Evolutionary conservation across 2,888 invertebrate genomes (phyloP).

Genomic region (Pandemis heparana): DNA sequence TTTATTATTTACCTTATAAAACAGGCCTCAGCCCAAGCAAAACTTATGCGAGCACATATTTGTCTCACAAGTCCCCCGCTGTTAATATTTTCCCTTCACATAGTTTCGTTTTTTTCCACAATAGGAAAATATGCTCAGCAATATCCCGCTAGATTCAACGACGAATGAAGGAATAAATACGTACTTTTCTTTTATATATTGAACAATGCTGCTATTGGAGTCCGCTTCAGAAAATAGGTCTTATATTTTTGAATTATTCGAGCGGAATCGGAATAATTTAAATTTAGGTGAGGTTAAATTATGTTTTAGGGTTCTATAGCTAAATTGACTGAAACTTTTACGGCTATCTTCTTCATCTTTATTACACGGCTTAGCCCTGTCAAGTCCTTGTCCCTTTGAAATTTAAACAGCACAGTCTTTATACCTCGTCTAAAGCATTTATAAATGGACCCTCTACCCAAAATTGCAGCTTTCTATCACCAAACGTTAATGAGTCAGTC

Average conservation of each 20-base stretch:
- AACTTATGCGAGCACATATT: conserved; percentile 32
- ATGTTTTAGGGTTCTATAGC: background rate
- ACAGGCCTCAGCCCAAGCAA: conserved; percentile 17
- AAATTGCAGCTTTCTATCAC: too few relatives aligned
- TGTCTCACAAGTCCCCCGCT: conserved; percentile 20
- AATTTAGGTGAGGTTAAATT: background rate
- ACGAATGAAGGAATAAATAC: conserved; percentile 19
- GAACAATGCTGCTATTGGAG: background rate
- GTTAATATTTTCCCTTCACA: conserved; percentile 30
- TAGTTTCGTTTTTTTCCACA: conserved; percentile 27
- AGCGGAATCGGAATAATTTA: conserved; percentile 8
- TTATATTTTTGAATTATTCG: background rate
- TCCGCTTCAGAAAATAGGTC: background rate
- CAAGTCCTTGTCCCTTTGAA: too few relatives aligned
- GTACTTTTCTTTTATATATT: conserved; percentile 1
- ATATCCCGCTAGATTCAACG: conserved; percentile 16
- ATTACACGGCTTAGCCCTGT: too few relatives aligned
- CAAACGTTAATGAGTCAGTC: too few relatives aligned
- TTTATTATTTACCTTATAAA: conserved; percentile 17
- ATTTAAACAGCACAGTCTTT: too few relatives aligned
- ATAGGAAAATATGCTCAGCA: conserved; percentile 31
- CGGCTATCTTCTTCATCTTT: too few relatives aligned
- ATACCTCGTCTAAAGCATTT: too few relatives aligned
- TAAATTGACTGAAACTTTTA: too few relatives aligned
- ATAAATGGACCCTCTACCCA: too few relatives aligned